Evolutionary conservation across 2,888 invertebrate species (phyloP).

Genomic region (Boloria euphrosyne): DNA sequence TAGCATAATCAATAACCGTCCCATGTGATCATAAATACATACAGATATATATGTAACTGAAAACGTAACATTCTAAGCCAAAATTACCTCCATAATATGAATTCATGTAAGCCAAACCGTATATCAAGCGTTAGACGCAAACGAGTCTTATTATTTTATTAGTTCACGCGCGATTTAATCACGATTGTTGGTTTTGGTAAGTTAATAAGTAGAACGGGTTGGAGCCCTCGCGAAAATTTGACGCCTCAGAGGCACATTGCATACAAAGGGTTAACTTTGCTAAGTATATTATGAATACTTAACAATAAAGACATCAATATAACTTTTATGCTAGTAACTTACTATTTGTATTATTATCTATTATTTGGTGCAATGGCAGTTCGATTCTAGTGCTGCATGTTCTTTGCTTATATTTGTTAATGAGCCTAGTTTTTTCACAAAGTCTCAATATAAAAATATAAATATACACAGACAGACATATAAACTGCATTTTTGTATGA

Average conservation of each 20-base stretch:
- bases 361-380: not conserved
- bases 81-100: not conserved
- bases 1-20: too few species aligned
- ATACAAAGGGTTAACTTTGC: slow-evolving; percentile 34
- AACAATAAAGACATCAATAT: slow-evolving; percentile 9
- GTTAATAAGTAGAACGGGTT: slow-evolving; percentile 72
- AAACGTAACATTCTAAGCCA: not conserved
- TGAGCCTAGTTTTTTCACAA: too few species aligned
- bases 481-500: too few species aligned
- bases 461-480: too few species aligned
- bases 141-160: slow-evolving; percentile 79
- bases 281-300: slow-evolving; percentile 21
- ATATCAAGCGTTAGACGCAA: slow-evolving; percentile 59
- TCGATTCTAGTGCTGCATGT: too few species aligned
- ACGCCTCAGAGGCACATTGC: slow-evolving; percentile 36
- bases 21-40: too few species aligned
- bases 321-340: not conserved
- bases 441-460: too few species aligned
- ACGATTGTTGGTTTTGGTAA: slow-evolving; percentile 81
- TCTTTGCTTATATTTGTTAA: too few species aligned
- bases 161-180: slow-evolving; percentile 82
- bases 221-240: slow-evolving; percentile 43
- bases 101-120: slow-evolving; percentile 59
- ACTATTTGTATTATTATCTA: not conserved
- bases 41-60: too few species aligned